Percentiles rank a stretch among this genome's conserved stretches.
Conservation (phyloP, 1,140 invertebrate genomes). For the Vanessa tameamea region DNA sequence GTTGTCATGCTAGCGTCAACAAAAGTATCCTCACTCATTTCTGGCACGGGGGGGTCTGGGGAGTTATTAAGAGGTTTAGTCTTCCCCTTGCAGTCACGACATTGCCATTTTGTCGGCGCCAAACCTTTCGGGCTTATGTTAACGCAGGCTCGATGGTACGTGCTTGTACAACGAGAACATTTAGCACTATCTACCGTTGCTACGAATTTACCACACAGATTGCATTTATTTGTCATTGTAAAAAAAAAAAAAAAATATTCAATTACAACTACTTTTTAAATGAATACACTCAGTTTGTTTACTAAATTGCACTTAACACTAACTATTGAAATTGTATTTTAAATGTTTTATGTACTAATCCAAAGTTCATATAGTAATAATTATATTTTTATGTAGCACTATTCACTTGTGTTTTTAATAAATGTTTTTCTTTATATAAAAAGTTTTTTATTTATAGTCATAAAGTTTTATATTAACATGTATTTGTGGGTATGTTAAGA, state of each 20-base stretch:
- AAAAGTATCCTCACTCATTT: not conserved
- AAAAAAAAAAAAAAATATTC: too few relatives aligned
- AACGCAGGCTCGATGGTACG: conserved; percentile 7
- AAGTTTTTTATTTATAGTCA: conserved; percentile 10
- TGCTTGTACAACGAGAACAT: conserved; percentile 5
- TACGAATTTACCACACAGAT: conserved; percentile 14
- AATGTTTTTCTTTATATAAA: conserved; percentile 14
- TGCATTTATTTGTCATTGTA: conserved; percentile 16
- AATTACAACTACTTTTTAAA: not conserved
- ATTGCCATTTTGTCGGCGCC: conserved; percentile 1
- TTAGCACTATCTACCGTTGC: conserved; percentile 12
- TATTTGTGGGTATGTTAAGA: not conserved
- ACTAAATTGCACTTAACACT: conserved; percentile 14
- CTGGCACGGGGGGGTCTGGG: not conserved
- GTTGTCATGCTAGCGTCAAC: not conserved
- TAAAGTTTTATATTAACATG: conserved; percentile 1
- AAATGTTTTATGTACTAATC: conserved; percentile 11
- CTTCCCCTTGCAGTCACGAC: not conserved
- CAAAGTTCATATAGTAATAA: conserved; percentile 5
- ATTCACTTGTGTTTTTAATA: conserved; percentile 7
- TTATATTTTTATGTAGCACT: conserved; percentile 13
- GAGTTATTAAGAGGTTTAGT: not conserved
- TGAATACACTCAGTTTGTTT: conserved; percentile 9
- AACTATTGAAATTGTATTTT: conserved; percentile 15
- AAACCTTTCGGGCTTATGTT: conserved; percentile 17